Conservation (phyloP, 1,140 invertebrate genomes). For the Drosophila ogumai region DNA sequence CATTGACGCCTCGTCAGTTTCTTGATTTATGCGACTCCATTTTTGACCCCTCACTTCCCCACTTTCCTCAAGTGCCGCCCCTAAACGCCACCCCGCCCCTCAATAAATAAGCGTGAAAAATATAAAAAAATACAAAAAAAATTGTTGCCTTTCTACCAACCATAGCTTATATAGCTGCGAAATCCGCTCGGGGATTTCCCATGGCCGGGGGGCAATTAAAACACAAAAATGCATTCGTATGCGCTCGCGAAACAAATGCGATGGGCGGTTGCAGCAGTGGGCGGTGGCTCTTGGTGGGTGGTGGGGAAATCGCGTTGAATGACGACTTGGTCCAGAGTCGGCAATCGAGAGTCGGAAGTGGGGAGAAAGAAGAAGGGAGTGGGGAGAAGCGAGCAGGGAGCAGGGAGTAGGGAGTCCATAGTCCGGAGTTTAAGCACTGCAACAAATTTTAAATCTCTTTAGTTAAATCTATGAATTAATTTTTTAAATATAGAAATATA, state of each 20-base stretch:
- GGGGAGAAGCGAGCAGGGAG: neutral
- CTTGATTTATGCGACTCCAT: slow-evolving; percentile 65
- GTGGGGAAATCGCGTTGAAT: slow-evolving; percentile 42
- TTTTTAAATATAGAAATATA: neutral
- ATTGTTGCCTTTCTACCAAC: slow-evolving; percentile 1
- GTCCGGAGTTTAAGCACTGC: slow-evolving; percentile 1
- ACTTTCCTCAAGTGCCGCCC: neutral
- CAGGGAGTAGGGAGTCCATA: slow-evolving; percentile 4
- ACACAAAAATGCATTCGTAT: slow-evolving; percentile 57
- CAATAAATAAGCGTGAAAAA: slow-evolving; percentile 57
- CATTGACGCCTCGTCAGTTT: slow-evolving; percentile 72
- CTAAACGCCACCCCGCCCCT: neutral
- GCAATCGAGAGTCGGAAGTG: neutral
- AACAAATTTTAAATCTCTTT: neutral
- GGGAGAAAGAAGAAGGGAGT: neutral
- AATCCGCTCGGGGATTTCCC: slow-evolving; percentile 26
- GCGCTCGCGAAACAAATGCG: slow-evolving; percentile 65
- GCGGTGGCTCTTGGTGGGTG: neutral
- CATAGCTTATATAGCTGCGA: slow-evolving; percentile 11
- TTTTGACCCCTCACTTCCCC: slow-evolving; percentile 1
- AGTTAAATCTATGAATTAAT: neutral
- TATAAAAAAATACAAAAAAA: slow-evolving; percentile 17
- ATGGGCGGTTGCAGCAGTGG: slow-evolving; percentile 11
- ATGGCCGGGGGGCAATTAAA: slow-evolving; percentile 50
- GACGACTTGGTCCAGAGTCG: slow-evolving; percentile 24